Evolutionary conservation across 2,797 vertebrate genomes (phyloP).

Genomic region (Hirundo rustica): DNA sequence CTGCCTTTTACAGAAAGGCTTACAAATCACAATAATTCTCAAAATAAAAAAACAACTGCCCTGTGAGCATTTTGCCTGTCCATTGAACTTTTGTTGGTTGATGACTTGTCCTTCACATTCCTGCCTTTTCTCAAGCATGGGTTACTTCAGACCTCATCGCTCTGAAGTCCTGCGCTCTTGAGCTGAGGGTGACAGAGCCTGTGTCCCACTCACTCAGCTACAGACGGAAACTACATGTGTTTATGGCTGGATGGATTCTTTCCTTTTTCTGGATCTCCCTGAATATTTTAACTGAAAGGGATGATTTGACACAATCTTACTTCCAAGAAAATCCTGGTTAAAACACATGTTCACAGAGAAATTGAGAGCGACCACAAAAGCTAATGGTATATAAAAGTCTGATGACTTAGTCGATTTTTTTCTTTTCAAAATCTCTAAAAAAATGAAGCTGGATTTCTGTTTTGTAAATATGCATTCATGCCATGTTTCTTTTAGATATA

Average conservation of each 20-base stretch:
- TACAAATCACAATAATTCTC: neutral
- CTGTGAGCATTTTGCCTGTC: neutral
- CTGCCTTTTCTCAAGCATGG: neutral
- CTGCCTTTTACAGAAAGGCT: neutral
- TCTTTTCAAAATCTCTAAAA: neutral
- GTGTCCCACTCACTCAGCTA: neutral
- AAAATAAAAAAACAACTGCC: neutral
- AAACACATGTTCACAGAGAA: neutral
- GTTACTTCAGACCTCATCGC: neutral
- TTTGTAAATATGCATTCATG: neutral
- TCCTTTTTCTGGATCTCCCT: neutral
- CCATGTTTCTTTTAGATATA: neutral
- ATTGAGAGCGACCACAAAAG: neutral
- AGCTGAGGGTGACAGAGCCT: neutral
- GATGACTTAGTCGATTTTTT: neutral
- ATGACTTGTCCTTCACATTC: neutral
- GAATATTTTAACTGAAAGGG: neutral
- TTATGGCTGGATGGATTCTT: neutral
- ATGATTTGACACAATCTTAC: neutral
- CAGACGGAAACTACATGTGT: accelerated
- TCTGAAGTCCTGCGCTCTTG: neutral
- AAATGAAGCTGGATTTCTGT: neutral
- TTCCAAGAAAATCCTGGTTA: neutral
- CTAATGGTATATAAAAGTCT: neutral
- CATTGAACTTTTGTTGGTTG: neutral